Base-by-base conservation (phyloP, 2,113 vertebrate species). In the Illadopsis cleaveri region DNA sequence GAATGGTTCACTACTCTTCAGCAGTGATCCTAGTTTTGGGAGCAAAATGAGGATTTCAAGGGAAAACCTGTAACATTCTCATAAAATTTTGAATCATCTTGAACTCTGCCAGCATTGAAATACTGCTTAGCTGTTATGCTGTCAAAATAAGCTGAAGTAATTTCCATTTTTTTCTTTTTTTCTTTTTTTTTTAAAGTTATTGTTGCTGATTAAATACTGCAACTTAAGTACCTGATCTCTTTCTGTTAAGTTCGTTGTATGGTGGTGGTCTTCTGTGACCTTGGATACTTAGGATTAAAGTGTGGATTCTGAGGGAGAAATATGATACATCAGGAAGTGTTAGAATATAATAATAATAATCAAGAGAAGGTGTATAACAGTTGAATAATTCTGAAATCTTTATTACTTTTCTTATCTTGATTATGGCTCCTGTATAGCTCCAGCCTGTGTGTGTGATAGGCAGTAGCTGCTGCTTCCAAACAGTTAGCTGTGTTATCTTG, bases 311-410 rank as follows among this genome's bases (percentile, higher is more conserved):
- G 30, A 75, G 76, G 42, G 81, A 81, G 89, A 92, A 90, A 75
- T 25, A 31, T 14, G 83, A 68, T 92, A 56, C 30, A 86, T 71
- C 23, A 90, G 90, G 90, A 96, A 96, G 87, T 81, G 40, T 73
- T 86, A 65, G 56, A 80, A 90, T 73, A 38, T 77, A 78, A 38
- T 93, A n/a, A 31, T 86, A n/a, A 31, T 86, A 82, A 95, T 76
- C 58, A 45, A 71, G 77, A 86, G 64, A 58, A 90, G 68, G 79
- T 92, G 48, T 78, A 24, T 58, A 89, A 57, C 88, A 86, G 86
- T 94, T 66, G 50, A 90, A 96, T 93, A 92, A 94, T 90, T 95
- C 71, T 65, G 80, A 90, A 94, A 76, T 90, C 79, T 86, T 93
- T 97, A 95, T 94, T 83, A 68, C 25, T 9, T 76, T 93, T 62